A percentile compares a stretch with the other conserved stretches of the same genome.
These are phyloP conservation scores for Indri indri DNA, from an alignment of 2,113 vertebrate genomes.

Conservation along the genomic window DNA sequence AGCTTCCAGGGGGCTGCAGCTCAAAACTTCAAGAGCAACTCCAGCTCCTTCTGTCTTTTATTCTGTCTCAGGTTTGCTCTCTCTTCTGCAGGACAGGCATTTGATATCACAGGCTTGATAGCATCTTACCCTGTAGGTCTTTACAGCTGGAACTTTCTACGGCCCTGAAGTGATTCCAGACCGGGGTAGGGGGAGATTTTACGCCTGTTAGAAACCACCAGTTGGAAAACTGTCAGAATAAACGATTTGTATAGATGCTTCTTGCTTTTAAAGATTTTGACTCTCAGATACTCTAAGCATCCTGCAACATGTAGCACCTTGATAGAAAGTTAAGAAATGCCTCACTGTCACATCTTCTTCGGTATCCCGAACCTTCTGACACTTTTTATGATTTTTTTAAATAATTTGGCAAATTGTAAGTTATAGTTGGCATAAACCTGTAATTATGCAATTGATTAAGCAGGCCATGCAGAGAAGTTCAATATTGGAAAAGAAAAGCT, in stretches of 20 bases:
- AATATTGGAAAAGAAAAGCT: neutral
- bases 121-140: neutral
- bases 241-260: neutral
- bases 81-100: neutral
- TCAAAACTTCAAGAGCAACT: neutral
- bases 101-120: neutral
- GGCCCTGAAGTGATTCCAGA: neutral
- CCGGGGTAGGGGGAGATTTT: neutral
- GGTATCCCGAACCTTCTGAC: neutral
- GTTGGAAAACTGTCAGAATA: neutral
- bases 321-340: neutral
- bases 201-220: neutral
- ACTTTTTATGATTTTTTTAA: neutral
- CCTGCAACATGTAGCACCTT: neutral
- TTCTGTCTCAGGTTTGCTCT: neutral
- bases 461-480: neutral
- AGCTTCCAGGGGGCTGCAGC: neutral
- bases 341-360: neutral
- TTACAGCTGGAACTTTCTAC: neutral
- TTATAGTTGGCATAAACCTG: neutral
- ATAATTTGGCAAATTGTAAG: neutral
- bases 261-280: neutral
- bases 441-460: neutral
- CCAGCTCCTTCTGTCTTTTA: neutral
- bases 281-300: neutral